Evolutionary conservation across 1,140 invertebrate genomes (phyloP), one percentile per base, ranked within the genome.

Genomic region (Drosophila sturtevanti): DNA sequence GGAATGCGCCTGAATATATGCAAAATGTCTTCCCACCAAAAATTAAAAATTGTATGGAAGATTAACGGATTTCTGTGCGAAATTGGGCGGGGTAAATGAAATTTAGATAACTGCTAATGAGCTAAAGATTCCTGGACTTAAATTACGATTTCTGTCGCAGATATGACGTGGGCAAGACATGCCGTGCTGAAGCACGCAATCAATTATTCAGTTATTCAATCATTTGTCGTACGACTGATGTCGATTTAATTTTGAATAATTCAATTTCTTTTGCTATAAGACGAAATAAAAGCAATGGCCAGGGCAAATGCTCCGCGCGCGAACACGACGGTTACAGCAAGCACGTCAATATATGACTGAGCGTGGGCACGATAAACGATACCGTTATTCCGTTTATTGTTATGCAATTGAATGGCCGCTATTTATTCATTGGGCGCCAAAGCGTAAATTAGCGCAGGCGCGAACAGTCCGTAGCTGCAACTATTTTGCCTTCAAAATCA

Each of bases 301-400:
- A 62, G 52, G 21, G 31, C 38, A 31, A 10, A 34, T 18, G 12
- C 21, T 48, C 63, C 66, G 62, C 52, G 52, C 76, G 79, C 55
- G 66, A 54, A 69, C 59, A 72, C 68, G 82, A 63, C 65, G 59
- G 66, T 86, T 86, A 48, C 37, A 54, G 66, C 69, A 79, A 69
- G 79, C 79, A 87, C 82, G 79, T 87, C 82, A 87, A 64, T 77
- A 79, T 86, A 66, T 87, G 82, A 87, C 82, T 87, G 79, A 79
- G 72, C 56, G 76, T 86, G 61, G 67, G 75, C 61, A 77, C 76
- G 75, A 89, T 79, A 82, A 31, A 89, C 84, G 76, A 87, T 86
- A 86, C 82, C 84, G 68, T 70, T 86, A 89, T 86, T 82, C 63
- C 14, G 56, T 63, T 55, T 70, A 70, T 79, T 89, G 82, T 86